Percentiles rank a stretch among this genome's conserved stretches.
phyloP scores from a whole-genome alignment of 2,888 invertebrate genomes.

The Calameuta idolon region DNA sequence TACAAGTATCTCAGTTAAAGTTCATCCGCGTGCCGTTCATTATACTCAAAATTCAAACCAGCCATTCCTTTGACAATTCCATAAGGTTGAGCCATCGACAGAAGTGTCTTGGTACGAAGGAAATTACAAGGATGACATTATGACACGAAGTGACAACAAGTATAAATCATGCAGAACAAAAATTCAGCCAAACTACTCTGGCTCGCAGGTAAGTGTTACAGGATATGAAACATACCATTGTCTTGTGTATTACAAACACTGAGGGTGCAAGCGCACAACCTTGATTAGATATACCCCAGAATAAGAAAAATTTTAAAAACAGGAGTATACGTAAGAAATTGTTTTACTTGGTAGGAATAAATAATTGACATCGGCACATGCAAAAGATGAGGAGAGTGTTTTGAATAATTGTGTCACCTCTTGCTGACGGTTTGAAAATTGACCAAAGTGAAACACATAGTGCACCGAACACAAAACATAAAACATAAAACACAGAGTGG shows the following conservation, averaged over 20 bases:
- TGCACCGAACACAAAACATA: not conserved
- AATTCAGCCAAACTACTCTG: not conserved
- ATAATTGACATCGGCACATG: conserved; percentile 17
- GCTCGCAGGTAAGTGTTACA: not conserved
- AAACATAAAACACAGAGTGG: not conserved
- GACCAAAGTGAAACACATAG: conserved; percentile 22
- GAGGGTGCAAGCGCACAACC: not conserved
- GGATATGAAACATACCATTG: not conserved
- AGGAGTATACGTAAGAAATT: conserved; percentile 2
- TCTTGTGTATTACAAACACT: not conserved
- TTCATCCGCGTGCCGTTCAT: not conserved
- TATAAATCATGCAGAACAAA: not conserved
- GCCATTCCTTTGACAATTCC: not conserved
- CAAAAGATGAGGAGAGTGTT: conserved; percentile 7
- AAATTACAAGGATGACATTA: not conserved
- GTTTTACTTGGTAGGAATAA: conserved; percentile 9
- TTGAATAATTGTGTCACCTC: not conserved
- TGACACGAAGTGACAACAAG: not conserved
- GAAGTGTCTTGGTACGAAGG: not conserved
- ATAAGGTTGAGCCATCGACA: not conserved
- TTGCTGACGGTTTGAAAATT: conserved; percentile 10
- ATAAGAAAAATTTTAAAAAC: not conserved
- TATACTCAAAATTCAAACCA: not conserved
- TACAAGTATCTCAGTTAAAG: conserved; percentile 14
- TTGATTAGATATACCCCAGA: not conserved